Conservation (phyloP, 2,113 vertebrate species). For the Phylloscopus trochiloides region DNA sequence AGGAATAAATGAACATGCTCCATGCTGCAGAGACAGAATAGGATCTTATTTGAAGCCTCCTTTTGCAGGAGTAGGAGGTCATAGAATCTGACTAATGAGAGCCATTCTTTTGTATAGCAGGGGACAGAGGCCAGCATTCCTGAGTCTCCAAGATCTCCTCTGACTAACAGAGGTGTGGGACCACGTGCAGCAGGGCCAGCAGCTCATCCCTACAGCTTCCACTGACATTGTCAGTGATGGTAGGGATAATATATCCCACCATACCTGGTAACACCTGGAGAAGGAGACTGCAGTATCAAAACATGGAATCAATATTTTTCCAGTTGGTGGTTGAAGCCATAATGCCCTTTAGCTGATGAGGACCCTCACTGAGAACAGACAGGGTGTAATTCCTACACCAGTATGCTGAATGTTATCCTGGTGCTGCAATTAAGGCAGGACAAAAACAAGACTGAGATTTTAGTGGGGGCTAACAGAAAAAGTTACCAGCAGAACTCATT, state of each 20-base stretch:
- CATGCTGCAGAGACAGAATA: neutral
- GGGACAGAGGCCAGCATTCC: neutral
- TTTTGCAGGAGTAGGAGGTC: neutral
- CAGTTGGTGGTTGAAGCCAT: neutral
- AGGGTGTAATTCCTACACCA: neutral
- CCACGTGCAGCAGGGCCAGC: rapidly evolving
- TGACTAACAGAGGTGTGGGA: neutral
- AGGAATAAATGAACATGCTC: neutral
- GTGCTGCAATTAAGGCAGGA: neutral
- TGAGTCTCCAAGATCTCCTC: neutral
- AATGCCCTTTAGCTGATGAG: neutral
- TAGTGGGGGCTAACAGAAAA: neutral
- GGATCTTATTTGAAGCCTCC: neutral
- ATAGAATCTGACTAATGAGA: neutral
- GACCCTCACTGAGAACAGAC: neutral
- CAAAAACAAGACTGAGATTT: neutral
- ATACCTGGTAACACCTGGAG: neutral
- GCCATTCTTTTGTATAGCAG: neutral
- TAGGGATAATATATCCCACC: neutral
- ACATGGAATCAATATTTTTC: neutral
- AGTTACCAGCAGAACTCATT: neutral
- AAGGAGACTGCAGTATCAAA: neutral
- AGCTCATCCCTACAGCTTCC: neutral
- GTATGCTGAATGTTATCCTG: neutral
- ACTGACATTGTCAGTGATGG: neutral